phyloP scores from a whole-genome alignment of 2,113 vertebrate species.

The Spilogale gracilis region DNA sequence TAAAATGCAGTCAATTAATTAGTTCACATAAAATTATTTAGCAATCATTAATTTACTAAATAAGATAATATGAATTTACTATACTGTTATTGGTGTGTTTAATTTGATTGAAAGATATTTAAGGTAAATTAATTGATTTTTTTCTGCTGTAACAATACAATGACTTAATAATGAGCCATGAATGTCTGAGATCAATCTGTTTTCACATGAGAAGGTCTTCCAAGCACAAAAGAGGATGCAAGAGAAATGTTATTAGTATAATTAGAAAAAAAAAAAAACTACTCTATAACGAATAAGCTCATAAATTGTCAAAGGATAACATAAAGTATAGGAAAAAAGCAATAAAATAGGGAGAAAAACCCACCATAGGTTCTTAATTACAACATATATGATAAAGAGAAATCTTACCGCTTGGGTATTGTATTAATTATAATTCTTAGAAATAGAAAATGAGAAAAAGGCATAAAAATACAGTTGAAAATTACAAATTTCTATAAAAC shows the following conservation, averaged over 20 bases:
- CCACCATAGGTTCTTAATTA: background rate
- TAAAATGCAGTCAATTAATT: background rate
- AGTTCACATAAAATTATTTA: background rate
- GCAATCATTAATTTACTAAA: background rate
- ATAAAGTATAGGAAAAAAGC: background rate
- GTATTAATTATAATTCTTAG: background rate
- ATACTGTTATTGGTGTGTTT: background rate
- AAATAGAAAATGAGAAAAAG: background rate
- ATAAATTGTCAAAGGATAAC: background rate
- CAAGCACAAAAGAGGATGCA: background rate
- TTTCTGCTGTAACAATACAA: background rate
- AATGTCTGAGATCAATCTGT: background rate
- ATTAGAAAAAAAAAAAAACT: background rate
- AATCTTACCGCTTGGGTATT: background rate
- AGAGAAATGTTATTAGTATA: background rate
- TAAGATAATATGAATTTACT: background rate
- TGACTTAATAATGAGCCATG: background rate
- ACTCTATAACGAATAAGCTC: background rate
- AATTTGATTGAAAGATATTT: background rate
- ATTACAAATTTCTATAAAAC: background rate
- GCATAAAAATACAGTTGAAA: background rate
- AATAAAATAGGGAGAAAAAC: background rate
- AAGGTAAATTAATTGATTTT: background rate
- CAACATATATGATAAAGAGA: background rate
- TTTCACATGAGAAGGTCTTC: background rate